These are phyloP conservation scores for Percopsis omiscomaycus DNA, from an alignment of 2,797 vertebrate genomes.

Conservation along the genomic window DNA sequence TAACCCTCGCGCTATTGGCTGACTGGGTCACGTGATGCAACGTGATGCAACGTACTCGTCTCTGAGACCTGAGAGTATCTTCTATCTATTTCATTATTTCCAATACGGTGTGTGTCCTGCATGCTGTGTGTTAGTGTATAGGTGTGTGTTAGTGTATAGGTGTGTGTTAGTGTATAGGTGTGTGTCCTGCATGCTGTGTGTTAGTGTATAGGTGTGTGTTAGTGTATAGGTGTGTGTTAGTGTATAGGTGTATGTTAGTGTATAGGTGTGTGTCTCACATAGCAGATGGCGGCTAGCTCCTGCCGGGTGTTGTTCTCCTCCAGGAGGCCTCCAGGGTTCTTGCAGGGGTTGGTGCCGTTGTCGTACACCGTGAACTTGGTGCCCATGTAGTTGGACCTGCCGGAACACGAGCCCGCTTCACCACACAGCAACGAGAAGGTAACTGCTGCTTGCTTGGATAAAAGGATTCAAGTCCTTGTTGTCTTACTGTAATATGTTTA, in stretches of 20 bases:
- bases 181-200: no score
- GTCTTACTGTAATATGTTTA: background rate
- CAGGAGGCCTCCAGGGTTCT: constrained; percentile 80
- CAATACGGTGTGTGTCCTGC: no score
- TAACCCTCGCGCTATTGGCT: no score
- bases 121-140: no score
- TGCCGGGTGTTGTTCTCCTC: constrained; percentile 87
- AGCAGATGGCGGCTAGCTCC: constrained; percentile 92
- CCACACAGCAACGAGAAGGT: no score
- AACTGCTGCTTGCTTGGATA: no score
- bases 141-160: background rate
- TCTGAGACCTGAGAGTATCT: no score
- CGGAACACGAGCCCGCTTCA: background rate
- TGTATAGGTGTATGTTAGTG: background rate
- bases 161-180: background rate
- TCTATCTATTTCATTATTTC: no score
- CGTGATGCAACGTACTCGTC: no score
- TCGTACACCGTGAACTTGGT: constrained; percentile 98
- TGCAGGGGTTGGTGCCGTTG: constrained; percentile 87
- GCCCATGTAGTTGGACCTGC: constrained; percentile 96
- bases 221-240: no score
- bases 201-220: no score
- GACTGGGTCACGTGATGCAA: no score
- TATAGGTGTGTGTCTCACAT: constrained; percentile 76
- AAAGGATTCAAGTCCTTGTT: background rate